A percentile compares a stretch with the other conserved stretches of the same genome.
Conservation (phyloP, 1,140 invertebrate genomes). For the Eufriesea mexicana region DNA sequence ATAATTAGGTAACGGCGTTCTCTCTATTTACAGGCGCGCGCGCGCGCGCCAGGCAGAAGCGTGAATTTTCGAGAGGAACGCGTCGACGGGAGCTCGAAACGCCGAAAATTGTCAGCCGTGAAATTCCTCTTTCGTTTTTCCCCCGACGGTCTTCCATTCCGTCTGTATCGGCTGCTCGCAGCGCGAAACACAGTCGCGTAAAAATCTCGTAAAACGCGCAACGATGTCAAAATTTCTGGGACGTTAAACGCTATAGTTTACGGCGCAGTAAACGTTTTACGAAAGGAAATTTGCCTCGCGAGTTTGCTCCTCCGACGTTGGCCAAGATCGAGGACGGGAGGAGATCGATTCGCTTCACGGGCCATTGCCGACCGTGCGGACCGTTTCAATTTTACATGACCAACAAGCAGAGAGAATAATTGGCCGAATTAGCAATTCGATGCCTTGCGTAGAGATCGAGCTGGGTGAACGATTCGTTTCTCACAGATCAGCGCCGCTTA, state of each 20-base stretch:
- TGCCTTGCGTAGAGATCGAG: constrained; percentile 3
- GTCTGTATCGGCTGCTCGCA: background rate
- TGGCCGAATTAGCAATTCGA: constrained; percentile 42
- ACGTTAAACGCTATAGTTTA: background rate
- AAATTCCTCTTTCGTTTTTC: background rate
- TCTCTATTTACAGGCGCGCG: constrained; percentile 30
- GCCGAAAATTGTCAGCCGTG: background rate
- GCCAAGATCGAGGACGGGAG: background rate
- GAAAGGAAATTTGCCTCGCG: background rate
- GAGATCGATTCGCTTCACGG: background rate
- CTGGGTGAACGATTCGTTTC: background rate
- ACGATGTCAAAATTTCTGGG: constrained; percentile 41
- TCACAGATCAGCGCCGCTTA: background rate
- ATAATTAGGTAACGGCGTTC: constrained; percentile 43
- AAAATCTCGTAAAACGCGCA: constrained; percentile 33
- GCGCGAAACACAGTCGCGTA: constrained; percentile 14
- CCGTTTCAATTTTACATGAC: constrained; percentile 29
- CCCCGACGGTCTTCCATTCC: background rate
- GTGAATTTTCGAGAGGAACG: constrained; percentile 22
- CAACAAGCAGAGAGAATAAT: constrained; percentile 27
- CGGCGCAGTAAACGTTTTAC: constrained; percentile 10
- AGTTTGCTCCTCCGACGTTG: background rate
- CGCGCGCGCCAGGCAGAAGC: background rate
- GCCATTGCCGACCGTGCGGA: background rate
- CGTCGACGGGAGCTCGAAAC: too few species aligned